Conservation (phyloP, 2,797 vertebrate genomes). For the Telmatherina bonti region DNA sequence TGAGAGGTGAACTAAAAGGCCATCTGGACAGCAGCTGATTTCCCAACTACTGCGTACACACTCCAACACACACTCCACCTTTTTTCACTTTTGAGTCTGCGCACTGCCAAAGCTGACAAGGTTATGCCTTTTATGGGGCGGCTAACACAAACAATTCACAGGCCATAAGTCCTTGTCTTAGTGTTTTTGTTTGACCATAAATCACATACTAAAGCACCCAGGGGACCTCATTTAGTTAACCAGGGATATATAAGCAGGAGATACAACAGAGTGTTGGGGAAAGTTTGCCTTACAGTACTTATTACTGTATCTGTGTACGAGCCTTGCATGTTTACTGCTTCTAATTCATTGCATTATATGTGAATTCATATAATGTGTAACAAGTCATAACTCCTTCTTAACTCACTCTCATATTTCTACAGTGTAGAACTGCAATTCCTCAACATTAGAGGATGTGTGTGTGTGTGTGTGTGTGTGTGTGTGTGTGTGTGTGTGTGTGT, state of each 20-base stretch:
- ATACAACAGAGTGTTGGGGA: conserved; percentile 32
- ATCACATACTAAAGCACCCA: conserved; percentile 81
- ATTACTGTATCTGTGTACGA: not conserved
- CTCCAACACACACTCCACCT: conserved; percentile 55
- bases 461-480: not conserved
- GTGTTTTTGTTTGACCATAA: conserved; percentile 85
- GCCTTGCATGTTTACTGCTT: not conserved
- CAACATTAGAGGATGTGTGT: not conserved
- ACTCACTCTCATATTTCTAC: not conserved
- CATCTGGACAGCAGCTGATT: conserved; percentile 93
- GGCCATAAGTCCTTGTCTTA: conserved; percentile 86
- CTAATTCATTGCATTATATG: not conserved
- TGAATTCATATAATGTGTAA: not conserved
- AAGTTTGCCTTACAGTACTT: conserved; percentile 22
- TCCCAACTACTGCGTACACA: conserved; percentile 56
- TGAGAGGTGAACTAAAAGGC: conserved; percentile 58
- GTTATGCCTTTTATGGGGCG: conserved; percentile 83
- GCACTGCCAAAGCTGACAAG: conserved; percentile 60
- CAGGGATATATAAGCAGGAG: conserved; percentile 48
- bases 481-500: conserved; percentile 12
- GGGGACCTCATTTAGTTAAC: conserved; percentile 76
- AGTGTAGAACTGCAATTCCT: not conserved
- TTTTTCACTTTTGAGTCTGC: conserved; percentile 45
- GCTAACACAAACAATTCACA: conserved; percentile 87
- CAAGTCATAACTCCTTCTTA: not conserved